A percentile compares a stretch with the other conserved stretches of the same genome.
phyloP scores from a whole-genome alignment of 1,140 invertebrate species.

The Campoletis sonorensis region DNA sequence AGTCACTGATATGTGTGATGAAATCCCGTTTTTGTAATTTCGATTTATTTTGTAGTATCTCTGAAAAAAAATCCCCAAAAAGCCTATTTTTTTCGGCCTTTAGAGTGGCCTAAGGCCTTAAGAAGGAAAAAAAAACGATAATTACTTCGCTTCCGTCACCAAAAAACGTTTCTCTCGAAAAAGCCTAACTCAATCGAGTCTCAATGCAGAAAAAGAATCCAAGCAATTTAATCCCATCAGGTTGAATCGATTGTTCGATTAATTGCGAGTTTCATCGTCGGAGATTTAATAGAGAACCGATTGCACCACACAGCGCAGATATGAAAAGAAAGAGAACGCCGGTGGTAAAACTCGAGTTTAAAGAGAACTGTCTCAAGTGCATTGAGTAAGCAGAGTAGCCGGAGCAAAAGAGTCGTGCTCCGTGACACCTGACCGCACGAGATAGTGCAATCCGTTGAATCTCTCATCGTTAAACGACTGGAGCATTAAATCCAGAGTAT shows the following conservation, averaged over 20 bases:
- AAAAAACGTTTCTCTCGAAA: background rate
- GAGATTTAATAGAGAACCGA: background rate
- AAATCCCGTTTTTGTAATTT: no score
- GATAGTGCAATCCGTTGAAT: constrained; percentile 13
- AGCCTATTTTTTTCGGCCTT: no score
- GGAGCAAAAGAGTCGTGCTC: background rate
- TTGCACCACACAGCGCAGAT: background rate
- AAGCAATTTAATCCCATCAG: background rate
- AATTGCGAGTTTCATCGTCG: background rate
- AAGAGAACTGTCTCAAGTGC: constrained; percentile 12
- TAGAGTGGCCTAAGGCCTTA: no score
- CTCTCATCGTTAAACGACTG: background rate
- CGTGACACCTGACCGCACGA: background rate
- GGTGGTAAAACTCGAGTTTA: background rate
- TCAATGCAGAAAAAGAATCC: background rate
- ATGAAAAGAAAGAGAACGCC: background rate
- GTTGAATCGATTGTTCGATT: background rate
- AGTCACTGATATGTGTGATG: no score
- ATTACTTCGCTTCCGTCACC: background rate
- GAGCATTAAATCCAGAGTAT: background rate
- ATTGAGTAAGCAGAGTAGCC: background rate
- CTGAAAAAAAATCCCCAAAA: no score
- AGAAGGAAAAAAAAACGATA: background rate
- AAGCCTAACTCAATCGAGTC: background rate
- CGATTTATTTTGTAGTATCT: no score